Evolutionary conservation across 2,888 invertebrate species (phyloP).

Genomic region (Melanophora roralis): DNA sequence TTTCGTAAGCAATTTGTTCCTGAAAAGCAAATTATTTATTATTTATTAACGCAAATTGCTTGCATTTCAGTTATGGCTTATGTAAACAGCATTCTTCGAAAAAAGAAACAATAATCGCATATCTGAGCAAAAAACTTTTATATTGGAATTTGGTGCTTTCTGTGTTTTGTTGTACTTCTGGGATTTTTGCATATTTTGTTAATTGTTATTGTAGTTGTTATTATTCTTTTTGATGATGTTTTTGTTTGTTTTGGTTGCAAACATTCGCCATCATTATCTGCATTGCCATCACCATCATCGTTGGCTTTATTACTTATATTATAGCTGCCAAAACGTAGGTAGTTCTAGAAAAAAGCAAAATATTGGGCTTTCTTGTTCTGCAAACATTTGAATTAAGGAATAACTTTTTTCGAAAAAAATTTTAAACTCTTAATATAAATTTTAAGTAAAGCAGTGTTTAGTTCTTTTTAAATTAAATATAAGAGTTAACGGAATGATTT

Average conservation of each 20-base stretch:
- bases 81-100: background rate
- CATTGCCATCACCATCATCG: conserved; percentile 21
- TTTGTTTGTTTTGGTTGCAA: conserved; percentile 49
- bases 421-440: too few species aligned
- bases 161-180: conserved; percentile 2
- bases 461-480: too few species aligned
- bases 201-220: conserved; percentile 45
- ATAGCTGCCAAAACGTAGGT: conserved; percentile 32
- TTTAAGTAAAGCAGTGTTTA: too few species aligned
- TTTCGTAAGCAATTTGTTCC: too few species aligned
- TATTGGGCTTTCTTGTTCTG: conserved; percentile 2
- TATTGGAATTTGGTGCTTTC: background rate
- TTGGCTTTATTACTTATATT: conserved; percentile 8
- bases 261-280: conserved; percentile 43
- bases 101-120: background rate
- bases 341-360: background rate
- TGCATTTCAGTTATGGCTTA: too few species aligned
- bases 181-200: conserved; percentile 46
- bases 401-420: too few species aligned
- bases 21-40: too few species aligned
- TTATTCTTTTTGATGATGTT: conserved; percentile 20
- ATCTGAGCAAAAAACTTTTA: conserved; percentile 11
- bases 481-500: too few species aligned
- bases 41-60: too few species aligned
- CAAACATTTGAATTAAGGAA: too few species aligned